A percentile compares a stretch with the other conserved stretches of the same genome.
These are phyloP conservation scores for Pogonus chalceus DNA, from an alignment of 1,140 invertebrate genomes.

Conservation along the genomic window DNA sequence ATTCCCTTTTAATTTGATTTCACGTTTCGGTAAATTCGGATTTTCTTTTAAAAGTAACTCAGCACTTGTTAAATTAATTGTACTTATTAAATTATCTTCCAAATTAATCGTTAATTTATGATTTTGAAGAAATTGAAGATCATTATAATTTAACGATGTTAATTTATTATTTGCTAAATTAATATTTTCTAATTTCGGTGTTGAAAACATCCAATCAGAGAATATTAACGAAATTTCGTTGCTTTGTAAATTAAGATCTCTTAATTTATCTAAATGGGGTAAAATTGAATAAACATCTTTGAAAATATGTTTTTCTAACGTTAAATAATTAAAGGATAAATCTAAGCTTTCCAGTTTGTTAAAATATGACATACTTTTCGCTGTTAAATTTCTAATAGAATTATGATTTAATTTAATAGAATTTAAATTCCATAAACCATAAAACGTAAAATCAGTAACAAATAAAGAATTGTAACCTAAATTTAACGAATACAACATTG, in stretches of 20 bases:
- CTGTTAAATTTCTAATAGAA: background rate
- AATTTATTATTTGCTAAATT: slow-evolving; percentile 13
- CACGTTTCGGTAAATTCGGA: background rate
- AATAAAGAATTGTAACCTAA: slow-evolving; percentile 8
- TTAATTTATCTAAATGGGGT: background rate
- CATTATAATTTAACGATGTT: background rate
- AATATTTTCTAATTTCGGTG: slow-evolving; percentile 10
- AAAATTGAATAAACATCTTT: background rate
- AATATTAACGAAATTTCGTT: background rate
- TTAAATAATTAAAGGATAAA: slow-evolving; percentile 12
- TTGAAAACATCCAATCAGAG: background rate
- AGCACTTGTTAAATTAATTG: background rate
- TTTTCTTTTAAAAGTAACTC: background rate
- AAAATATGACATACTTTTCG: slow-evolving; percentile 1
- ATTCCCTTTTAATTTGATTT: background rate
- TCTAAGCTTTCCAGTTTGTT: slow-evolving; percentile 10
- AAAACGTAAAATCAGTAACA: slow-evolving; percentile 1
- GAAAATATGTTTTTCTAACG: slow-evolving; percentile 3
- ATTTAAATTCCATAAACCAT: slow-evolving; percentile 9
- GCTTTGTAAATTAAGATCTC: background rate
- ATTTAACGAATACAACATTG: slow-evolving; percentile 34
- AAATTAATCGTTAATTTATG: slow-evolving; percentile 12
- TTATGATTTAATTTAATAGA: slow-evolving; percentile 8
- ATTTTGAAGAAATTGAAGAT: slow-evolving; percentile 8
- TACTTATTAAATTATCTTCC: background rate